Percentiles rank a stretch among this genome's conserved stretches.
phyloP scores from a whole-genome alignment of 2,888 invertebrate genomes.

The Cheiracanthium punctorium region DNA sequence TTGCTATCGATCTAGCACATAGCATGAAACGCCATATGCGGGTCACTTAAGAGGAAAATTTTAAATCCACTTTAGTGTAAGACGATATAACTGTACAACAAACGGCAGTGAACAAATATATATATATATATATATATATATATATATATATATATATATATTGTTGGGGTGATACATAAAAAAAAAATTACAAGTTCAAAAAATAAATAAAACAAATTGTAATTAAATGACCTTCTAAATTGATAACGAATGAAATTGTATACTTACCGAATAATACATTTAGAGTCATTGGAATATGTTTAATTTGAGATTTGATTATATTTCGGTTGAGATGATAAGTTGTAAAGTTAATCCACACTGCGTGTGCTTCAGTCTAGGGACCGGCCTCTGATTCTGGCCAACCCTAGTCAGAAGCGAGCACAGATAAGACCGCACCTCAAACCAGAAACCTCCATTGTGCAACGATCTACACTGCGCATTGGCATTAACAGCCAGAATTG shows the following conservation, averaged over 20 bases:
- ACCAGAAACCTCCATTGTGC: constrained; percentile 66
- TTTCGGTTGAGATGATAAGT: constrained; percentile 32
- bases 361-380: constrained; percentile 69
- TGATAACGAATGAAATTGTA: neutral
- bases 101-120: too few species aligned
- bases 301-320: constrained; percentile 41
- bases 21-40: constrained; percentile 47
- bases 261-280: constrained; percentile 53
- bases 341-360: constrained; percentile 43
- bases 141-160: too few species aligned
- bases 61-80: too few species aligned
- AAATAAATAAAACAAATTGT: neutral
- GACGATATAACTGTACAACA: too few species aligned
- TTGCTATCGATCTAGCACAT: constrained; percentile 52
- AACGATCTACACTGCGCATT: constrained; percentile 66
- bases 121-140: too few species aligned
- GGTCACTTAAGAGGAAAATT: constrained; percentile 7
- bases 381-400: constrained; percentile 60
- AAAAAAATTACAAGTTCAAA: neutral
- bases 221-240: constrained; percentile 12
- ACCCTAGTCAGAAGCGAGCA: constrained; percentile 65
- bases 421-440: constrained; percentile 51
- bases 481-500: constrained; percentile 56
- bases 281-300: constrained; percentile 44
- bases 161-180: too few species aligned